phyloP scores from a whole-genome alignment of 2,888 invertebrate species.

The Ennomos fuscantarius region DNA sequence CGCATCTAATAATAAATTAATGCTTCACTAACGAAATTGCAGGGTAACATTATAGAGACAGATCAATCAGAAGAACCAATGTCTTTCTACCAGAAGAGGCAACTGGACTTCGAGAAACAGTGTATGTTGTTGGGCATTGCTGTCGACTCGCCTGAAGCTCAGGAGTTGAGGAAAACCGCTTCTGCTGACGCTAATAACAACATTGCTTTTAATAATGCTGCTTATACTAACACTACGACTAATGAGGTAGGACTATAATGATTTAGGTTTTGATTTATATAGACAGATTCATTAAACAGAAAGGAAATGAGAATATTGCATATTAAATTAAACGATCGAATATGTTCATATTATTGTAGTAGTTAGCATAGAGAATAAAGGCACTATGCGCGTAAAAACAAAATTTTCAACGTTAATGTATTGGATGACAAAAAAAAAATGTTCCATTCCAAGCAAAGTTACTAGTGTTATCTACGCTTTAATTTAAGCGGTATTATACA shows the following conservation, averaged over 20 bases:
- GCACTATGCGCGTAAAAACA: too few species aligned
- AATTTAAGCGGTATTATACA: too few species aligned
- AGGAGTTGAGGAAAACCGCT: constrained; percentile 58
- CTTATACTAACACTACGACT: constrained; percentile 58
- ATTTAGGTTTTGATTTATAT: neutral
- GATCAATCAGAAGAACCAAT: constrained; percentile 70
- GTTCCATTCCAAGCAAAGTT: too few species aligned
- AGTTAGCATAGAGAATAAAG: too few species aligned
- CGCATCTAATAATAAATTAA: constrained; percentile 31
- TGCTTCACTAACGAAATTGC: constrained; percentile 64
- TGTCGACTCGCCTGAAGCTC: constrained; percentile 71
- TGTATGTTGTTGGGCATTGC: constrained; percentile 78
- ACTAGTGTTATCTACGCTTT: too few species aligned
- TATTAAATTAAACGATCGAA: too few species aligned
- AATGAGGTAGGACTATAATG: constrained; percentile 45
- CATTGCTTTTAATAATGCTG: constrained; percentile 57
- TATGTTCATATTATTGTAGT: too few species aligned
- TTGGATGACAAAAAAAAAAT: too few species aligned
- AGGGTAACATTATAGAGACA: constrained; percentile 66
- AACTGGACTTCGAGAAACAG: constrained; percentile 77
- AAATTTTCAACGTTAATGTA: too few species aligned
- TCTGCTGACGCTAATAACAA: constrained; percentile 65
- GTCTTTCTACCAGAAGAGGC: constrained; percentile 78
- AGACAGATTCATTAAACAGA: neutral
- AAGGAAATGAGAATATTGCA: too few species aligned